Percentiles rank a stretch among this genome's conserved stretches.
phyloP scores from a whole-genome alignment of 2,888 invertebrate genomes.

The Scaptomyza reducta region DNA sequence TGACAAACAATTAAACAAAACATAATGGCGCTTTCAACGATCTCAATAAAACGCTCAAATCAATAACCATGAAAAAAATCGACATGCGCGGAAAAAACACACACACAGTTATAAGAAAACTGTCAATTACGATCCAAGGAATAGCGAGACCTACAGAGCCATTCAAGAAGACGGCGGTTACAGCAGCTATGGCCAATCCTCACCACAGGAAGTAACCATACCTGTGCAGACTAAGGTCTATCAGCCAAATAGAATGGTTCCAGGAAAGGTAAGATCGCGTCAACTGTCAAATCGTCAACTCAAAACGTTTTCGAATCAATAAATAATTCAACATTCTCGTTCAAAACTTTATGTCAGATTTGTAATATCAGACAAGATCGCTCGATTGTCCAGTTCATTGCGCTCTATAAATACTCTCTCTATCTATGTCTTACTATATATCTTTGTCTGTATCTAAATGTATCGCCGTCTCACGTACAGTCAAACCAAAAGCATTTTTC shows the following conservation, averaged over 20 bases:
- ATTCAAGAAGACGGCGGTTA: conserved; percentile 89
- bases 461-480: conserved; percentile 58
- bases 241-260: conserved; percentile 85
- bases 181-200: conserved; percentile 87
- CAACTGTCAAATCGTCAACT: conserved; percentile 56
- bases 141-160: conserved; percentile 94
- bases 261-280: conserved; percentile 86
- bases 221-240: conserved; percentile 92
- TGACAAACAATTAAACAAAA: conserved; percentile 48
- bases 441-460: conserved; percentile 36
- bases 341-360: conserved; percentile 52
- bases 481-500: conserved; percentile 53
- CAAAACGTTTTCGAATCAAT: conserved; percentile 36
- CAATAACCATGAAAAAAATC: conserved; percentile 37
- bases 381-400: conserved; percentile 58
- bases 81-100: conserved; percentile 37
- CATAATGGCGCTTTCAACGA: conserved; percentile 66
- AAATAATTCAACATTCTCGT: conserved; percentile 12
- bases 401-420: conserved; percentile 60
- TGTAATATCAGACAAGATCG: conserved; percentile 52
- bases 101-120: conserved; percentile 86
- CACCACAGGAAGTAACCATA: conserved; percentile 88
- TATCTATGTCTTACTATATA: conserved; percentile 30
- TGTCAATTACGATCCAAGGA: conserved; percentile 92
- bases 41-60: conserved; percentile 49